Evolutionary conservation across 2,888 invertebrate genomes (phyloP).

Genomic region (Oligia strigilis): DNA sequence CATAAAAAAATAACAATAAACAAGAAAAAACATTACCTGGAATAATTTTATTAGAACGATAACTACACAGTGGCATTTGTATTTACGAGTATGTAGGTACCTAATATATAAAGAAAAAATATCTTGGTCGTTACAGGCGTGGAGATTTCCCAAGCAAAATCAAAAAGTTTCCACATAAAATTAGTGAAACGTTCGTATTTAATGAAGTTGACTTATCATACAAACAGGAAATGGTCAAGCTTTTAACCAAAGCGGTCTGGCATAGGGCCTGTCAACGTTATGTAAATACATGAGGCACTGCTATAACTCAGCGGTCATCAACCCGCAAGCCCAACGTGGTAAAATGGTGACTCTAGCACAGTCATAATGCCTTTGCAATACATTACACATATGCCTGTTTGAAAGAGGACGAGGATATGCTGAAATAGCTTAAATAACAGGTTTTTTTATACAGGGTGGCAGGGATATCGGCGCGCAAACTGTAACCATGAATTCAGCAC

Average conservation of each 20-base stretch:
- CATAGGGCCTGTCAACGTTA: slow-evolving; percentile 45
- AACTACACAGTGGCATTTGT: neutral
- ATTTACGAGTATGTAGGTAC: neutral
- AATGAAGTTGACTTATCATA: slow-evolving; percentile 36
- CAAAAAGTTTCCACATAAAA: neutral
- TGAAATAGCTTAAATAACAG: neutral
- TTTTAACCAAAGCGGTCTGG: slow-evolving; percentile 42
- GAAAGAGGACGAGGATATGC: neutral
- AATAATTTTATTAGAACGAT: neutral
- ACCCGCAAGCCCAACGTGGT: slow-evolving; percentile 23
- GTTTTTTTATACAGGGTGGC: neutral
- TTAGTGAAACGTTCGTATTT: slow-evolving; percentile 9
- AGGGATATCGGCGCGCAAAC: neutral
- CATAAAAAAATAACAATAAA: neutral
- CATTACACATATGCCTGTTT: neutral
- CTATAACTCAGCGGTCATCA: slow-evolving; percentile 40
- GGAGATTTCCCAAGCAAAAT: neutral
- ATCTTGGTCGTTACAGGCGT: neutral
- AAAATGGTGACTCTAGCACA: slow-evolving; percentile 6
- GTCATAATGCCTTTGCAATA: neutral
- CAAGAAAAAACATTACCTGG: neutral
- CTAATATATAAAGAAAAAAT: neutral
- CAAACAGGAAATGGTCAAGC: slow-evolving; percentile 41
- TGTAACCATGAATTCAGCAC: neutral
- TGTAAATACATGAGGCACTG: slow-evolving; percentile 43